phyloP scores from a whole-genome alignment of 2,888 invertebrate species.

The Drosophila atripex region DNA sequence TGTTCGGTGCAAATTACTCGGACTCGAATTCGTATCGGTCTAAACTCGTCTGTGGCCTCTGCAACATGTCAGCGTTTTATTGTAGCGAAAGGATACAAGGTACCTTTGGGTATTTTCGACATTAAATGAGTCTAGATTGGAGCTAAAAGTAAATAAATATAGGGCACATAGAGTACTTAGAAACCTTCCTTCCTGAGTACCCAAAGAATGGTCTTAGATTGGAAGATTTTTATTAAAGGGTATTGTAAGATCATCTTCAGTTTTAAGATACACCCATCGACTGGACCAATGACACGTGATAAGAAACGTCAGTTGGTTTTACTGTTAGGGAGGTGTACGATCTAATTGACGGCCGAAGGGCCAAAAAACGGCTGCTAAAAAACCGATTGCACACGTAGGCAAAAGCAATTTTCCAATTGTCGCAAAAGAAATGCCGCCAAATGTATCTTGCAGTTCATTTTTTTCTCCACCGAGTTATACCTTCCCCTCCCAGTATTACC shows the following conservation, averaged over 20 bases:
- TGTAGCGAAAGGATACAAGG: constrained; percentile 56
- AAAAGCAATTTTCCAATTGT: constrained; percentile 76
- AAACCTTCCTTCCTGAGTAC: too few species aligned
- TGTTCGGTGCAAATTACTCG: constrained; percentile 67
- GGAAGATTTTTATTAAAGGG: neutral
- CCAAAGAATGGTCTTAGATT: neutral
- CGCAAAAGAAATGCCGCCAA: constrained; percentile 69
- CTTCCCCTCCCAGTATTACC: constrained; percentile 1
- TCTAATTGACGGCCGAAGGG: constrained; percentile 36
- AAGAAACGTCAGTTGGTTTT: constrained; percentile 62
- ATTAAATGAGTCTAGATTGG: neutral
- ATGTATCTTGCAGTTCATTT: constrained; percentile 52
- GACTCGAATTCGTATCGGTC: constrained; percentile 41
- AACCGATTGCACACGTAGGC: constrained; percentile 75
- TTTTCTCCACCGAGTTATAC: neutral
- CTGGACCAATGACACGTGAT: constrained; percentile 74
- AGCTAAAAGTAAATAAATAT: neutral
- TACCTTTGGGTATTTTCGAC: neutral
- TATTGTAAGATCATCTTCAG: neutral
- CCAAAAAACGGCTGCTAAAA: constrained; percentile 23
- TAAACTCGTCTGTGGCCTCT: constrained; percentile 47
- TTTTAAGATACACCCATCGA: constrained; percentile 18
- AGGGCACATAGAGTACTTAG: too few species aligned
- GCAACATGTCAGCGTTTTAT: constrained; percentile 77
- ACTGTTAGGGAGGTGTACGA: constrained; percentile 26